These are phyloP conservation scores for Nothobranchius furzeri DNA, from an alignment of 2,113 vertebrate species.

Conservation along the genomic window DNA sequence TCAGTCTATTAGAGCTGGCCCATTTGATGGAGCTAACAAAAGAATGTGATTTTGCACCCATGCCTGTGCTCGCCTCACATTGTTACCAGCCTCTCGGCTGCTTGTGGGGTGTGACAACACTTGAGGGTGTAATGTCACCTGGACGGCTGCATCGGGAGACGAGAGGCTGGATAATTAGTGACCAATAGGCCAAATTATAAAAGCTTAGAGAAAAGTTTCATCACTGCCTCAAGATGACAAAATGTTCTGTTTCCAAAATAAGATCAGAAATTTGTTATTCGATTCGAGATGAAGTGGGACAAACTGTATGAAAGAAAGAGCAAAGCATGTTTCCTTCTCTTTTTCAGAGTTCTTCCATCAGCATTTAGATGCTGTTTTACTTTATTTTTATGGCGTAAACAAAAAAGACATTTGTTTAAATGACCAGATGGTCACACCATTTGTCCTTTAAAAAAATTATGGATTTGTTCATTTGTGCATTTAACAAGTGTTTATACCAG, in stretches of 20 bases:
- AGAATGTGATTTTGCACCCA: slow-evolving; percentile 40
- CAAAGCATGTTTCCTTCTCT: no score
- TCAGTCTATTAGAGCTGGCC: slow-evolving; percentile 42
- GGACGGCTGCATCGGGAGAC: slow-evolving; percentile 23
- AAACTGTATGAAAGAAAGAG: no score
- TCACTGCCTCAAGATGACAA: slow-evolving; percentile 2
- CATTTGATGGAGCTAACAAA: slow-evolving; percentile 46
- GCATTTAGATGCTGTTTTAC: no score
- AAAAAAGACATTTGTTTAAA: no score
- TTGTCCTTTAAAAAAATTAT: no score
- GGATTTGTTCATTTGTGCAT: no score
- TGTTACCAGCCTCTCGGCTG: slow-evolving; percentile 21
- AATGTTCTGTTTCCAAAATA: slow-evolving; percentile 16
- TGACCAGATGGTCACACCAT: no score
- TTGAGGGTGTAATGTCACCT: slow-evolving; percentile 64
- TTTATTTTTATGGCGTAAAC: no score
- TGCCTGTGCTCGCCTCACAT: slow-evolving; percentile 39
- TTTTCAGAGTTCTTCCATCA: no score
- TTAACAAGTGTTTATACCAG: no score
- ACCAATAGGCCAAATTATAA: slow-evolving; percentile 1
- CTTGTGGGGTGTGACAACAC: slow-evolving; percentile 39
- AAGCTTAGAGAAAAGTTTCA: slow-evolving; percentile 9
- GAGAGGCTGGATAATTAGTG: slow-evolving; percentile 25
- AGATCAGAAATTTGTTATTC: neutral
- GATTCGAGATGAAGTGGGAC: neutral